Conservation (phyloP, 37 sponge, comb jelly and placozoan species). For the Bolinopsis microptera region DNA sequence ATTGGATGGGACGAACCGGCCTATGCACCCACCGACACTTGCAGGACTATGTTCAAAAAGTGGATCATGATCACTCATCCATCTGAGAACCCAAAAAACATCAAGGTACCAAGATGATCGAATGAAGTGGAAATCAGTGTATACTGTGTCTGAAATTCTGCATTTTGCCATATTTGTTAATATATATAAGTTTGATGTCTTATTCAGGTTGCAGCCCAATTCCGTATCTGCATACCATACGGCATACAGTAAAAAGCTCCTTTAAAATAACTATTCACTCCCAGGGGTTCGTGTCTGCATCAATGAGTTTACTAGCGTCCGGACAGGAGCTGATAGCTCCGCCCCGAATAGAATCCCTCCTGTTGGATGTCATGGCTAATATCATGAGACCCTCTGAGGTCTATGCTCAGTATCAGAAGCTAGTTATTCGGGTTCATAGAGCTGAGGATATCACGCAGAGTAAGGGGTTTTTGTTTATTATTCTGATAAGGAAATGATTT, state of each 20-base stretch:
- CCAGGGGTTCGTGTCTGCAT: background rate
- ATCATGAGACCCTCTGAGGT: slow-evolving; percentile 45
- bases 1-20: slow-evolving; percentile 27
- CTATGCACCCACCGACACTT: background rate
- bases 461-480: background rate
- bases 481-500: background rate
- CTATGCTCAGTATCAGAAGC: slow-evolving; percentile 17
- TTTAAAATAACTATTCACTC: too few relatives aligned
- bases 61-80: slow-evolving; percentile 24
- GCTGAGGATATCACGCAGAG: slow-evolving; percentile 22
- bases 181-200: too few relatives aligned
- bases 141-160: too few relatives aligned
- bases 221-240: too few relatives aligned
- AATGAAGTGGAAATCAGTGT: too few relatives aligned
- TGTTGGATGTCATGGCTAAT: slow-evolving; percentile 3
- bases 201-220: too few relatives aligned
- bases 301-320: slow-evolving; percentile 16
- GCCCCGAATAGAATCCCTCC: slow-evolving; percentile 14
- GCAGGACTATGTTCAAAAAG: slow-evolving; percentile 41
- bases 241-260: too few relatives aligned
- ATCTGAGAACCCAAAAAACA: slow-evolving; percentile 39
- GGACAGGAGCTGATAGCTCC: slow-evolving; percentile 3
- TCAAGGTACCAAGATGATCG: too few relatives aligned
- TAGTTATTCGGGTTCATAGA: background rate
- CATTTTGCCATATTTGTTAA: too few relatives aligned